Conservation (phyloP, 2,888 invertebrate species). For the Meloe dianella region DNA sequence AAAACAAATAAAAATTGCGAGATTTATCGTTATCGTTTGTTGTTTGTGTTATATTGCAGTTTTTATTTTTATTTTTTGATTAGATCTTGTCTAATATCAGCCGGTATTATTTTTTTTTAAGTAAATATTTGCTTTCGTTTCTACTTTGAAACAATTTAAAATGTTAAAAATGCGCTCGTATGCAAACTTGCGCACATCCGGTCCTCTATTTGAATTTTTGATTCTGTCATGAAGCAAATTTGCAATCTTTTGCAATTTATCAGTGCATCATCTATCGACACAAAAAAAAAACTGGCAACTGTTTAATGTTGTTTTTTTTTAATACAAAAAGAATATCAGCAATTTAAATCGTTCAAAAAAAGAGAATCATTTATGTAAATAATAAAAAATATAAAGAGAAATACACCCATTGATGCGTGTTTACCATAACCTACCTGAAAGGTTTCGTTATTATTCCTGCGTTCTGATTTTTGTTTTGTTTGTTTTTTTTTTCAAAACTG, state of each 20-base stretch:
- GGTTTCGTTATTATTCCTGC: conserved; percentile 30
- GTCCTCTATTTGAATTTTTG: conserved; percentile 5
- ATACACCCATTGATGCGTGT: background rate
- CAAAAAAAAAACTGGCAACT: background rate
- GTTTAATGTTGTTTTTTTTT: background rate
- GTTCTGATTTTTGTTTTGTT: background rate
- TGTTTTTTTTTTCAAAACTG: background rate
- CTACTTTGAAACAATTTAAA: background rate
- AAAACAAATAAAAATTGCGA: background rate
- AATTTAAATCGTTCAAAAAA: background rate
- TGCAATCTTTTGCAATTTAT: conserved; percentile 1
- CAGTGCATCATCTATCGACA: conserved; percentile 5
- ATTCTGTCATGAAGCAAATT: background rate
- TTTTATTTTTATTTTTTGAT: background rate
- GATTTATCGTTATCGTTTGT: background rate
- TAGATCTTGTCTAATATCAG: background rate
- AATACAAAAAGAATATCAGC: background rate
- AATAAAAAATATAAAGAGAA: background rate
- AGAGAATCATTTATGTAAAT: background rate
- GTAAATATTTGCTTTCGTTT: background rate
- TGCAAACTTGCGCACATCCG: conserved; percentile 1
- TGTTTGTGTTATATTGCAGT: background rate
- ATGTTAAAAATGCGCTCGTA: background rate
- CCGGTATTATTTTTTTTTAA: background rate
- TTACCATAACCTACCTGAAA: conserved; percentile 40